These are phyloP conservation scores for Chymomyza procnemis DNA, from an alignment of 2,888 invertebrate genomes.

Conservation along the genomic window DNA sequence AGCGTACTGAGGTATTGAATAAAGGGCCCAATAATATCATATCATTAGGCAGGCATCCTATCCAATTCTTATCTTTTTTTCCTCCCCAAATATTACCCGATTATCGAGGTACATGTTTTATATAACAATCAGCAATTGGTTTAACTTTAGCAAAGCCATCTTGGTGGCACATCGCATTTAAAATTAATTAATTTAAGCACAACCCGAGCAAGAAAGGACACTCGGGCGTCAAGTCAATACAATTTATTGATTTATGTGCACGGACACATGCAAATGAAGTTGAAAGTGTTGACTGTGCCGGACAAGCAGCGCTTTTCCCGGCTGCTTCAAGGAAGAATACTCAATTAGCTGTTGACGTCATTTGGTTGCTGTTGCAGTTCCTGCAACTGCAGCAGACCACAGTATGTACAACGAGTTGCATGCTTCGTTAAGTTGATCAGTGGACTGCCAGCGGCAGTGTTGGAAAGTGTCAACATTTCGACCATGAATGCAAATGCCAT, in stretches of 20 bases:
- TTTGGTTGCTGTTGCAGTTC: conserved; percentile 11
- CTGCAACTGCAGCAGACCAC: conserved; percentile 26
- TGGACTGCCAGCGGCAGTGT: conserved; percentile 35
- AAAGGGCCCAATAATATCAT: too few relatives aligned
- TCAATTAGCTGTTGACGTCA: conserved; percentile 52
- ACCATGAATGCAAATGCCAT: neutral
- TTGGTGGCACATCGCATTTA: neutral
- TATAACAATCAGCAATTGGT: neutral
- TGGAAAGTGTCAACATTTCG: conserved; percentile 53
- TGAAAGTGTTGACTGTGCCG: conserved; percentile 42
- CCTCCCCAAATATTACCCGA: neutral
- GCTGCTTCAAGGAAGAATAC: conserved; percentile 65
- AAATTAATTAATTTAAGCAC: conserved; percentile 1
- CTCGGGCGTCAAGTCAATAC: conserved; percentile 2
- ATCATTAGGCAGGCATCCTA: neutral
- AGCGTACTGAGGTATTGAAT: too few relatives aligned
- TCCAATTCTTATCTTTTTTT: too few relatives aligned
- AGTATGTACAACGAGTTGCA: conserved; percentile 21
- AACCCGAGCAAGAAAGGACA: neutral
- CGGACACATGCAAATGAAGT: conserved; percentile 43
- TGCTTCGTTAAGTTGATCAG: conserved; percentile 65
- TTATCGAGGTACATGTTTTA: neutral
- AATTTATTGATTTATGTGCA: conserved; percentile 62
- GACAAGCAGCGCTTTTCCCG: neutral
- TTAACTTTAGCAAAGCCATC: neutral